A percentile compares a stretch with the other conserved stretches of the same genome.
Conservation (phyloP, 2,888 invertebrate genomes). For the Nymphalis polychloros region DNA sequence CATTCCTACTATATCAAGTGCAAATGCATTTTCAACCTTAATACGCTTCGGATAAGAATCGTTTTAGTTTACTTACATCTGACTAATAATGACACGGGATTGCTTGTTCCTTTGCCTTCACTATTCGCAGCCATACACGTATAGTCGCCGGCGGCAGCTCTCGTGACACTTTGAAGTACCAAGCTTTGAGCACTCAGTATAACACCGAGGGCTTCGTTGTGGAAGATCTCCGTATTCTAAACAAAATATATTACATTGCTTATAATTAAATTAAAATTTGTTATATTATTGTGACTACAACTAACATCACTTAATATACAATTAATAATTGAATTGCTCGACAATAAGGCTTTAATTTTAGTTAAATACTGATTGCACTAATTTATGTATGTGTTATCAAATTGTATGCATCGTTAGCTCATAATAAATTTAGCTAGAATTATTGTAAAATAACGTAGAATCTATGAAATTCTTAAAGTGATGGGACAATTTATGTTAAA, state of each 20-base stretch:
- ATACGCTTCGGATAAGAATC: background rate
- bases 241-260: conserved; percentile 11
- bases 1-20: background rate
- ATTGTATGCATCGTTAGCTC: too few relatives aligned
- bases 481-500: too few relatives aligned
- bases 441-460: too few relatives aligned
- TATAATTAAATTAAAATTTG: background rate
- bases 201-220: conserved; percentile 90
- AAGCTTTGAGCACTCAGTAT: conserved; percentile 93
- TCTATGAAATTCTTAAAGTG: too few relatives aligned
- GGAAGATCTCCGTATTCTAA: conserved; percentile 90
- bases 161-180: conserved; percentile 91
- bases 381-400: too few relatives aligned
- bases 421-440: too few relatives aligned
- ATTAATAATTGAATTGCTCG: too few relatives aligned
- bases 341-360: too few relatives aligned
- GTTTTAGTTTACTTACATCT: conserved; percentile 82
- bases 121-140: conserved; percentile 92
- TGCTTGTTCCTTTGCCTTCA: conserved; percentile 90
- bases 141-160: conserved; percentile 92
- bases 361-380: too few relatives aligned
- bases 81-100: conserved; percentile 85
- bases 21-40: background rate
- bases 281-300: background rate
- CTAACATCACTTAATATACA: background rate